Conservation (phyloP, 2,888 invertebrate species). For the Sinelater perroti region DNA sequence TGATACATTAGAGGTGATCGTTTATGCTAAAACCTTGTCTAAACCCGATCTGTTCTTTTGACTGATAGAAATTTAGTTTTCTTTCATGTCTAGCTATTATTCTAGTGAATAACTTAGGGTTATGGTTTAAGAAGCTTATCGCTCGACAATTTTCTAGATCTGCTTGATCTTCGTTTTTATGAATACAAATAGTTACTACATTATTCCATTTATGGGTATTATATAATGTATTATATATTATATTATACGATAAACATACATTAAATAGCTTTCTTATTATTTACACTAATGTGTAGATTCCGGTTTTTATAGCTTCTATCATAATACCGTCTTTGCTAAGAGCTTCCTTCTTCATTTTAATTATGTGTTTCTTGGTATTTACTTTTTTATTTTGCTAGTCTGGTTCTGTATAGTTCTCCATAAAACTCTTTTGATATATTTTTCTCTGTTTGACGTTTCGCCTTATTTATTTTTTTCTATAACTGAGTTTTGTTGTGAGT, state of each 20-base stretch:
- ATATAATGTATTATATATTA: background rate
- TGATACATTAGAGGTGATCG: background rate
- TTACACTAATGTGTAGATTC: background rate
- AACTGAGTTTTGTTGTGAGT: background rate
- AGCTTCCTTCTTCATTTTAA: background rate
- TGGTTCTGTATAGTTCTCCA: background rate
- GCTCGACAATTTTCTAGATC: background rate
- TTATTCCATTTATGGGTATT: constrained; percentile 1
- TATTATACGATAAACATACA: background rate
- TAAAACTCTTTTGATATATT: background rate
- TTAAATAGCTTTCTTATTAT: background rate
- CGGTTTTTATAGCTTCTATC: background rate
- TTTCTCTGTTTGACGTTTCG: background rate
- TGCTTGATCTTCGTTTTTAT: background rate
- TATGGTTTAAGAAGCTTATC: background rate
- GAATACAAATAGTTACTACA: background rate
- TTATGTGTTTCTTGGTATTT: background rate
- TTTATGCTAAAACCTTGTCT: background rate
- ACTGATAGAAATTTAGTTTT: constrained; percentile 2
- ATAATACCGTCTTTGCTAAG: background rate
- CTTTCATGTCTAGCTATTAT: background rate
- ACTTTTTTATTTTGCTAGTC: background rate
- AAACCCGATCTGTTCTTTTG: background rate
- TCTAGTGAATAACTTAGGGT: background rate
- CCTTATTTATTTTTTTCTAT: constrained; percentile 4